Evolutionary conservation across 2,113 vertebrate genomes (phyloP), one percentile per base, ranked within the genome.

Genomic region (Pedetes capensis): DNA sequence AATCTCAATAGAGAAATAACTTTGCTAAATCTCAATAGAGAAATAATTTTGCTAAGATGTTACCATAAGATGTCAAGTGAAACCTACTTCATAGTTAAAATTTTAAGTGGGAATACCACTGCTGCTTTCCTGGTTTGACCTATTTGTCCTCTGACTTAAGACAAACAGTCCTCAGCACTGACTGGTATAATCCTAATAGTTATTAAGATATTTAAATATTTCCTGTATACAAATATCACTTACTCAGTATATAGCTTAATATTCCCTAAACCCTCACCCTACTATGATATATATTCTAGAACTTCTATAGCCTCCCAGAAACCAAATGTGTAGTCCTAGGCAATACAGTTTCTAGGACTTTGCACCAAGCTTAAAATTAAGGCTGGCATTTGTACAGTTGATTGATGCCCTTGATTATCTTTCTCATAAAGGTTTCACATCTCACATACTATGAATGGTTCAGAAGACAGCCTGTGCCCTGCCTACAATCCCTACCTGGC

Each of bases 191-290:
- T 87, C 42, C 2, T 27, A 51, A 87, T 2, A 76, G 51, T 64
- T 89, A 22, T 66, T 57, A 83, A 96, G 71, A 84, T 63, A 85
- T 44, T 89, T 81, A 95, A 80, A 20, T 82, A 89, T 44, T 86
- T 96, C 49, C 53, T 89, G 2, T 66, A 55, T 87, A 8, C 55
- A 87, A 95, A 92, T 61, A 92, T 1, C 72, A 25, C 16, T 59
- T 55, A 3, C 29, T 49, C 84, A 51, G 32, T 82, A 94, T 89
- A 92, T 42, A 91, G 23, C 1, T 55, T 25, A 89, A 16, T 71
- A 78, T 23, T 51, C 25, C 34, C 32, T 87, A 84, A 27, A 75
- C 11, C 42, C 39, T 16, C 5, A 57, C 0, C 12, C 42, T 29
- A 61, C 4, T 23, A 79, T 3, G 88, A 44, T 27, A 8, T 34